Base-by-base conservation (phyloP, 2,113 vertebrate species). In the Struthio camelus region DNA sequence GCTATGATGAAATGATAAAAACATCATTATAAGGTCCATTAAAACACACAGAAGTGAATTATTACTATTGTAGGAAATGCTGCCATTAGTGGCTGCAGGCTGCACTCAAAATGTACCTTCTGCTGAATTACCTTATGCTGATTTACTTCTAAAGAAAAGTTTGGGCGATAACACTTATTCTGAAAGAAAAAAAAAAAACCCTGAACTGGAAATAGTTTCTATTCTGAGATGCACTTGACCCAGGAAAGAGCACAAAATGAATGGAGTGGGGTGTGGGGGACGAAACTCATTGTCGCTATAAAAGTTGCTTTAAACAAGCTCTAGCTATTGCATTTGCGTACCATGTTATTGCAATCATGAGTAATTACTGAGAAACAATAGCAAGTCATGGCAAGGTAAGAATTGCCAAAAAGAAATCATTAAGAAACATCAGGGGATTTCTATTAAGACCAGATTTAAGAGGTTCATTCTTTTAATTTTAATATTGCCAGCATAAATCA, bases 311-410 rank as follows among this genome's bases (percentile, higher is more conserved):
- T 66, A 80, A 92, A 92, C n/a, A 80, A 89, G 36, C 38, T 87
- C 44, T 14, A 4, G 51, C 58, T 85, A 34, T 3, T 87, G 18
- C 15, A 73, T 89, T 91, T 94, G 61, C 83, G 85, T 64, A 76
- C 23, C 13, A 32, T 62, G 58, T 67, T 83, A 87, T 95, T 95
- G 91, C 76, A 88, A 97, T 80, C 5, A 67, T 65, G 30, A 80
- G 38, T 83, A 95, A 91, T 77, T 92, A 75, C 48, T 50, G 42
- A 71, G 65, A 89, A 96, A 94, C 40, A 96, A 93, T 94, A 93
- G 23, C 61, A 93, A 65, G 69, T 70, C 36, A 28, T 17, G 32
- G 73, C n/a, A 91, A 61, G 66, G 4, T 78, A 84, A 79, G 79
- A 87, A 78, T 11, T 70, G 73, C 22, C 76, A 79, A 48, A 82